phyloP scores from a whole-genome alignment of 2,888 invertebrate genomes.

The Xylota segnis region DNA sequence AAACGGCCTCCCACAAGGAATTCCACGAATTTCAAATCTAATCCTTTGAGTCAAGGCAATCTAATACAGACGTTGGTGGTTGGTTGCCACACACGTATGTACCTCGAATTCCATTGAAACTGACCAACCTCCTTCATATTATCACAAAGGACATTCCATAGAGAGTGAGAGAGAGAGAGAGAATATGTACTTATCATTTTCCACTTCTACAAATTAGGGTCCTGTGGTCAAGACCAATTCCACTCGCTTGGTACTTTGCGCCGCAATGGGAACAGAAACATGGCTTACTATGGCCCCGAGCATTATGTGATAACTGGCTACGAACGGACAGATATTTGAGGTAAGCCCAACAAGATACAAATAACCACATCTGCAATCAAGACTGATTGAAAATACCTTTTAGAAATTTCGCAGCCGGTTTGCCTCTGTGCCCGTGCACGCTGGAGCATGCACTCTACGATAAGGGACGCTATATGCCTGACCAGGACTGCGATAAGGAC shows the following conservation, averaged over 20 bases:
- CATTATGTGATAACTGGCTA: slow-evolving; percentile 96
- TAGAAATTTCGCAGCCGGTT: slow-evolving; percentile 94
- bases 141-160: background rate
- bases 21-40: slow-evolving; percentile 27
- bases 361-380: background rate
- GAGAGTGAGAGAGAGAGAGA: background rate
- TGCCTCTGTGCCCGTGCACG: slow-evolving; percentile 95
- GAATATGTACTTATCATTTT: background rate
- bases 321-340: slow-evolving; percentile 90
- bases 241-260: slow-evolving; percentile 96
- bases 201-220: slow-evolving; percentile 84
- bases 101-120: slow-evolving; percentile 14
- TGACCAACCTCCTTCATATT: background rate
- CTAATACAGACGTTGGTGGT: background rate
- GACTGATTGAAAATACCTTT: slow-evolving; percentile 41
- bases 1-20: background rate
- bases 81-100: background rate
- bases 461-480: slow-evolving; percentile 96
- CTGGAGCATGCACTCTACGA: slow-evolving; percentile 95
- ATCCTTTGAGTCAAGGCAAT: slow-evolving; percentile 24
- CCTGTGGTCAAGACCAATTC: slow-evolving; percentile 96
- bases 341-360: slow-evolving; percentile 78
- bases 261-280: slow-evolving; percentile 94
- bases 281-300: slow-evolving; percentile 92
- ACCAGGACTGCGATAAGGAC: slow-evolving; percentile 95